A percentile compares a stretch with the other conserved stretches of the same genome.
phyloP scores from a whole-genome alignment of 2,113 vertebrate species.

The Alouatta palliata region DNA sequence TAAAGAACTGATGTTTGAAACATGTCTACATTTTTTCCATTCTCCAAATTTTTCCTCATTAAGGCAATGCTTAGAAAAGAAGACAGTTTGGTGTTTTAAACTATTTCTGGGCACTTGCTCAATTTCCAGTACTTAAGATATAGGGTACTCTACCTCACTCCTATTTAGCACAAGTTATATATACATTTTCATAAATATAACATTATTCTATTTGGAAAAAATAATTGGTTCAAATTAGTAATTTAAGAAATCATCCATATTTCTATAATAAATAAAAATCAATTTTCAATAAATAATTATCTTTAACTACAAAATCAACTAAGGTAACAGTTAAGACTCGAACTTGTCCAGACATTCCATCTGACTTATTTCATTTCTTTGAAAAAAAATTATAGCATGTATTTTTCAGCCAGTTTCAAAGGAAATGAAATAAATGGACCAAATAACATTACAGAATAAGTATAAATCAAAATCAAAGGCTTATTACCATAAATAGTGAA shows the following conservation, averaged over 20 bases:
- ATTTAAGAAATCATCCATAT: neutral
- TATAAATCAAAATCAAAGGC: neutral
- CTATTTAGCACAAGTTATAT: neutral
- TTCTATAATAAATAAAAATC: neutral
- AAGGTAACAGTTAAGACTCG: neutral
- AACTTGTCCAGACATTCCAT: neutral
- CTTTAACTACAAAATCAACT: neutral
- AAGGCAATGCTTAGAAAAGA: constrained; percentile 54
- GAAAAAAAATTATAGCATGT: neutral
- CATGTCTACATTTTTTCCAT: constrained; percentile 61
- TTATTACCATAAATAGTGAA: neutral
- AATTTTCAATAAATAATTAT: neutral
- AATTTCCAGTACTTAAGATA: constrained; percentile 37
- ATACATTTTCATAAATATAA: constrained; percentile 6
- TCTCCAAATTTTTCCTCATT: constrained; percentile 67
- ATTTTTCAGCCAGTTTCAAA: neutral
- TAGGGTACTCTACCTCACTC: neutral
- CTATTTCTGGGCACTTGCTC: neutral
- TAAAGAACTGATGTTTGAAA: constrained; percentile 59
- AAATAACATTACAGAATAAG: constrained; percentile 20
- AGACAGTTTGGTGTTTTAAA: neutral
- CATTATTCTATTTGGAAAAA: constrained; percentile 38
- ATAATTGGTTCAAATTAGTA: neutral
- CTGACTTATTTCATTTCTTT: neutral
- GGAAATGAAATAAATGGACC: constrained; percentile 1